Base-by-base conservation (phyloP, 2,888 invertebrate species). In the Mythimna loreyi region DNA sequence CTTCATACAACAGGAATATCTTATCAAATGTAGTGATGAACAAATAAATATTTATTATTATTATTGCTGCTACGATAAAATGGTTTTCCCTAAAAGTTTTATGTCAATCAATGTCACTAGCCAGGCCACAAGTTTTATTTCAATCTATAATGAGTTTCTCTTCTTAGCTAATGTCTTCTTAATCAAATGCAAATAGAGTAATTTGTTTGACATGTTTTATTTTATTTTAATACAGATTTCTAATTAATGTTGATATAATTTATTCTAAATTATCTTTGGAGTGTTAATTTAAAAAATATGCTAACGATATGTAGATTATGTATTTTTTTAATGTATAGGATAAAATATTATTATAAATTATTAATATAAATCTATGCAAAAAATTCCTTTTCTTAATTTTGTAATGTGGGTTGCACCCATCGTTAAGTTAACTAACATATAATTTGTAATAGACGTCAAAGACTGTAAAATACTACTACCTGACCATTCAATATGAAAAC, bases 181-280 rank as follows among this genome's bases (percentile, higher is more conserved):
- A 75, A 63, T 68, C 4, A 30, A 57, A 82, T 68, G 53, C 40
- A 68, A 76, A 76, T 73, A 66, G 7, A 80, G 25, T 65, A 47
- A 78, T 75, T 72, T 65, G 64, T 55, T 78, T 70, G 63, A 52
- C 47, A 76, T 67, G 47, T 62, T 52, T 65, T 25, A 53, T 43
- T 59, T 59, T 7, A 55, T 64, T 63, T 53, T 33, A 67, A 67
- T 64, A 49, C 4, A 6, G 66, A 74, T 72, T 78, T 75, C 75
- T 72, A 76, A 81, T 66, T 71, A 66, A 84, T 81, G 73, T 72
- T 71, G 64, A 68, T 66, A 53, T 67, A 66, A 77, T 75, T 68
- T 63, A 49, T 64, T 66, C 19, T 50, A 61, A 70, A 72, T 73
- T 56, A 65, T 67, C 28, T 60, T 33, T 58, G 1, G 55, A 61